Evolutionary conservation across 2,888 invertebrate species (phyloP), one percentile per base, ranked within the genome.

Genomic region (Epistrophe grossulariae): DNA sequence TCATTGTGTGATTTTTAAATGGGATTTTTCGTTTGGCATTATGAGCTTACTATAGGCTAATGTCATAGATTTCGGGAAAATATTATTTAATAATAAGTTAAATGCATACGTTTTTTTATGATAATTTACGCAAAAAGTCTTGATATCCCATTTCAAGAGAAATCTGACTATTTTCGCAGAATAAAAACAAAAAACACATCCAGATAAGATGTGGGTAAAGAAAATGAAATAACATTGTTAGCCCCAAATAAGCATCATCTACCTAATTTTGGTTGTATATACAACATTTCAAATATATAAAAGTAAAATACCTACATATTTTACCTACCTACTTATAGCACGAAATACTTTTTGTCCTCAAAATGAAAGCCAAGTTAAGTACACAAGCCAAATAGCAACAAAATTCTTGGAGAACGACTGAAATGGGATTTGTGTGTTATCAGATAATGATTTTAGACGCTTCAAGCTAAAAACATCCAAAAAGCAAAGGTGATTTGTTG

Each of bases 361-460:
- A 59, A 59, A 38, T 17, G 24, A 62, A 15, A 9, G 15, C 62
- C 13, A 40, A 62, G 40, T 40, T 62, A 62, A 62, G 62, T 43
- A 43, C 15, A 43, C 62, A 24, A 40, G 15, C 15, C 4, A 40
- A 43, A n/a, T n/a, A 62, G 15, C 35, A 38, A 40, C 15, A 24
- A 24, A 4, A 15, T 62, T 38, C 17, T 8, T 43, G 40, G 45
- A 11, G 71, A 66, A 57, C 71, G 48, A 64, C 64, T 72, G 71
- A 73, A 83, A 83, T 78, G 66, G 72, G 66, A 83, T 78, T 83
- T 72, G 60, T 72, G 60, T 52, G 40, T 62, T 52, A 50, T 72
- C 64, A 52, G 78, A 72, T 52, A 68, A 72, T 28, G 71, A 60
- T 68, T 78, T 83, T 60, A 35, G 72, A 71, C 52, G 52, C 59